Base-by-base conservation (phyloP, 1,140 invertebrate species). In the Metopolophium dirhodum region DNA sequence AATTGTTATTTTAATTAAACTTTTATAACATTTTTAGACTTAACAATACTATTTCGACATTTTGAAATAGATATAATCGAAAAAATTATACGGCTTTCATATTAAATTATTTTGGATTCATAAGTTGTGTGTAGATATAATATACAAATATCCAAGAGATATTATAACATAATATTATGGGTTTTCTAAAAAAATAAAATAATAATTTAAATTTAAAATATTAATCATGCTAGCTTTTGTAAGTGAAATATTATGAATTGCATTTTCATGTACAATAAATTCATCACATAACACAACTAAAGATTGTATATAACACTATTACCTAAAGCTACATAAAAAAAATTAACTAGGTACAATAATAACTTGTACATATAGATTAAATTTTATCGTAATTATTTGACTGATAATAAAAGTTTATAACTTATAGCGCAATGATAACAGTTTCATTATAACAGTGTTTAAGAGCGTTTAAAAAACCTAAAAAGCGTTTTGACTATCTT, bases 1-100 rank as follows among this genome's bases (percentile, higher is more conserved):
- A 54, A 54, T 77, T n/a, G n/a, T 77, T 77, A n/a, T 77, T 77
- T 77, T 77, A 77, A 77, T 77, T 77, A 77, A 77, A n/a, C 61
- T 7, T 77, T 68, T 68, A 68, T 18, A 77, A n/a, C n/a, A 77
- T n/a, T 30, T 77, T n/a, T 35, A 77, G 61, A n/a, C 8, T 86
- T 14, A 8, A 86, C 0, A 86, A 14, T 41, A 41, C 9, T 26
- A 9, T 86, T 86, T 85, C 4, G 9, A 86, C 37, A 45, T 45
- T 37, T 26, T 86, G 2, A 86, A 86, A 45, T 45, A 86, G 4
- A 86, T 45, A 85, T 41, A 85, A 45, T 68, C n/a, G 30, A 68
- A 68, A 68, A 22, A n/a, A 77, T n/a, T n/a, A 18, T 7, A 77
- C 18, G 11, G 11, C 18, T 35, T 77, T 77, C 14, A 77, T 14